A percentile compares a stretch with the other conserved stretches of the same genome.
These are phyloP conservation scores for Setipinna tenuifilis DNA, from an alignment of 2,797 vertebrate species.

Conservation along the genomic window DNA sequence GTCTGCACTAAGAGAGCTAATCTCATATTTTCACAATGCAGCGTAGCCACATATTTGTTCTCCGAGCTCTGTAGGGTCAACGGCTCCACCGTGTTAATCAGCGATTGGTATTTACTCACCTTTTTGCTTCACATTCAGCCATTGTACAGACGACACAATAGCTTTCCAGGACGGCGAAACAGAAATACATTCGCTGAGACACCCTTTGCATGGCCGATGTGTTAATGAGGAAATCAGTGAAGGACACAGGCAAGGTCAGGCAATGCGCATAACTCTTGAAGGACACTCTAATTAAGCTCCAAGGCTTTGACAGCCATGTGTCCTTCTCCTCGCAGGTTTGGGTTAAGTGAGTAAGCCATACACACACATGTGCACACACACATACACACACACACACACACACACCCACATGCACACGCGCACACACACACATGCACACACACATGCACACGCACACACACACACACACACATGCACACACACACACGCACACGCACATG, in stretches of 20 bases:
- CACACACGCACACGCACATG: too few relatives aligned
- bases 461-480: neutral
- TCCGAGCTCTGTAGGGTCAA: neutral
- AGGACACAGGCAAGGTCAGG: neutral
- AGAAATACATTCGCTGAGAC: neutral
- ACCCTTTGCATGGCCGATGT: neutral
- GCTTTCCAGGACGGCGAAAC: neutral
- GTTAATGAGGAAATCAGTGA: neutral
- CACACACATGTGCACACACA: too few relatives aligned
- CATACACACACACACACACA: too few relatives aligned
- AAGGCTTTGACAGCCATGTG: neutral
- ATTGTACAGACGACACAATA: neutral
- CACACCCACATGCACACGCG: too few relatives aligned
- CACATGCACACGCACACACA: neutral
- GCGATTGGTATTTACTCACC: neutral
- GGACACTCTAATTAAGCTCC: conserved; percentile 6
- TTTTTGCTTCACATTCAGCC: conserved; percentile 10
- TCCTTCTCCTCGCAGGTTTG: neutral
- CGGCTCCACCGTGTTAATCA: neutral
- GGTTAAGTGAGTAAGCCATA: neutral
- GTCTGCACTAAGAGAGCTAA: neutral
- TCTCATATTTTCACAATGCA: conserved; percentile 15
- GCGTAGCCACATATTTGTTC: neutral
- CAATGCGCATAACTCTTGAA: neutral
- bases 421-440: too few relatives aligned